Evolutionary conservation across 2,797 vertebrate genomes (phyloP), one percentile per base, ranked within the genome.

Genomic region (Momotus momota): DNA sequence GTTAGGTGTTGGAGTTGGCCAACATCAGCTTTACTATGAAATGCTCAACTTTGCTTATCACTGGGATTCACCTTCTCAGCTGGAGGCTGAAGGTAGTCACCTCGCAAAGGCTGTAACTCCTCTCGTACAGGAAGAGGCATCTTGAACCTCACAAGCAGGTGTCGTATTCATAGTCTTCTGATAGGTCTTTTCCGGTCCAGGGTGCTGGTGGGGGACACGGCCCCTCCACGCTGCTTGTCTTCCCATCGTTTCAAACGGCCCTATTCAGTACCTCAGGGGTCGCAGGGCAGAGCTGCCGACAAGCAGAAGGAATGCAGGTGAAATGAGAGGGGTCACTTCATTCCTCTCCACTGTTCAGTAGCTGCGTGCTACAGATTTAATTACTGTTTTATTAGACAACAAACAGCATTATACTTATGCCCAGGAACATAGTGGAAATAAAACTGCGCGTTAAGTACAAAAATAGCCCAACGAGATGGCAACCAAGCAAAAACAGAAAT

Each of bases 1-100:
- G 55, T 58, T 21, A 62, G 7, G 8, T 22, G 29, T 22, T 27
- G 2, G 0, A 23, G 38, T 5, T 35, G 38, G n/a, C 25, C 35
- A 64, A 12, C 10, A 8, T 25, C 40, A 48, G 52, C 51, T 64
- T 60, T 35, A 5, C 38, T 25, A 0, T 2, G 4, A 16, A 78
- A 41, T 4, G 10, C 38, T 46, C 2, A 0, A 13, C 29, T 33
- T 27, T 6, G 29, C 20, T 10, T 20, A 31, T 6, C 6, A 0
- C 15, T 13, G 21, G 25, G 35, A 4, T 48, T 12, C 41, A 35
- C 31, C 25, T 6, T 6, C 70, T 72, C 13, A 60, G 64, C 6
- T 1, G 1, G 10, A 45, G 8, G 25, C 40, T 46, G 35, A 49
- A 26, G 38, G 27, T 4, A 9, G 4, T 35, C 35, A 35, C 35